Evolutionary conservation across 2,888 invertebrate genomes (phyloP).

Genomic region (Ochropleura plecta): DNA sequence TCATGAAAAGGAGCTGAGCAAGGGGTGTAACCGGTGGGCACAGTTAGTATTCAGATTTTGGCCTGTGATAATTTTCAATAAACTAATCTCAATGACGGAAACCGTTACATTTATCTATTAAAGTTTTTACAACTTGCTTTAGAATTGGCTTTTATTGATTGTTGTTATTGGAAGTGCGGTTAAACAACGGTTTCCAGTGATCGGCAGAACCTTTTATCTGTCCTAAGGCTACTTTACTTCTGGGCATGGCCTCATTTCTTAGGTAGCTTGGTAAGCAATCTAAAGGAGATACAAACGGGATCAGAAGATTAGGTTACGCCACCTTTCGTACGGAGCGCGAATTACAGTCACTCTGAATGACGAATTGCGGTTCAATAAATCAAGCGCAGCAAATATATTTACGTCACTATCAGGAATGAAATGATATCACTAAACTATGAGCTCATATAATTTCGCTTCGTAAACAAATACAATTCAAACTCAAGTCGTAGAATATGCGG

Average conservation of each 20-base stretch:
- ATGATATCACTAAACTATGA: conserved; percentile 12
- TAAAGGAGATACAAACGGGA: conserved; percentile 50
- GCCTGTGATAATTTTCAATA: conserved; percentile 33
- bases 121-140: conserved; percentile 21
- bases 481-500: too few species aligned
- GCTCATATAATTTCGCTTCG: background rate
- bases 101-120: conserved; percentile 40
- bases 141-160: conserved; percentile 51
- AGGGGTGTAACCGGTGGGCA: too few species aligned
- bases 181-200: conserved; percentile 42
- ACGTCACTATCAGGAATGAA: background rate
- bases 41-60: conserved; percentile 19
- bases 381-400: conserved; percentile 26
- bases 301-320: conserved; percentile 48
- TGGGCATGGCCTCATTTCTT: conserved; percentile 38
- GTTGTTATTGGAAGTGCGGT: conserved; percentile 35
- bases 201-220: conserved; percentile 30
- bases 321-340: conserved; percentile 30
- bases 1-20: too few species aligned
- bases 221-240: conserved; percentile 48
- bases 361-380: conserved; percentile 45
- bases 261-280: conserved; percentile 43
- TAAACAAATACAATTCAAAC: background rate
- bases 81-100: conserved; percentile 30
- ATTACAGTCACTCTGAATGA: conserved; percentile 46